Percentiles rank a stretch among this genome's conserved stretches.
Conservation (phyloP, 1,140 invertebrate species). For the Panulirus ornatus region DNA sequence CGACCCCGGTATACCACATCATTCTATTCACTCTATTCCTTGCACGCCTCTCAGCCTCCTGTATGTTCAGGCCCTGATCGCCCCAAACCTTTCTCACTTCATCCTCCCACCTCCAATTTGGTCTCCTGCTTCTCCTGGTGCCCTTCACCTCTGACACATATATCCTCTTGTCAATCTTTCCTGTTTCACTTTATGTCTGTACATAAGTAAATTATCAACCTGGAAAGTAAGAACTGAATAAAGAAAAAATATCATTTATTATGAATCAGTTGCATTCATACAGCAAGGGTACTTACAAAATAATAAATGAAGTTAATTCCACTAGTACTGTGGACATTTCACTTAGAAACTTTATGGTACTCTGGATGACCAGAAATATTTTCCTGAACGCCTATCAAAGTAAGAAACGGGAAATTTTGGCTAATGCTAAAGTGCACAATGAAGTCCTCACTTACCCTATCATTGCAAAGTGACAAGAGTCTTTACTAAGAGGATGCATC, state of each 20-base stretch:
- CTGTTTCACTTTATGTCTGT: not conserved
- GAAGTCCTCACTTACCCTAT: not conserved
- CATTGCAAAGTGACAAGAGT: too few relatives aligned
- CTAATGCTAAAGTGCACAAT: not conserved
- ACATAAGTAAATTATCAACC: not conserved
- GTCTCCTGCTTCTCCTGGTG: too few relatives aligned
- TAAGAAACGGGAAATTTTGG: not conserved
- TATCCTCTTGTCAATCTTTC: too few relatives aligned
- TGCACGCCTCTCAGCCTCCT: too few relatives aligned
- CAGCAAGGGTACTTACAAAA: slow-evolving; percentile 63
- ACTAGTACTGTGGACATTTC: slow-evolving; percentile 17
- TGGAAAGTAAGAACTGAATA: slow-evolving; percentile 6
- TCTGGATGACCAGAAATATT: slow-evolving; percentile 34
- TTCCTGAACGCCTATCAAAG: not conserved
- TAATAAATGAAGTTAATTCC: slow-evolving; percentile 31
- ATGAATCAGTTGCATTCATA: slow-evolving; percentile 59
- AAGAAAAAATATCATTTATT: slow-evolving; percentile 69
- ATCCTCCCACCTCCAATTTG: too few relatives aligned
- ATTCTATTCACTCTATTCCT: too few relatives aligned
- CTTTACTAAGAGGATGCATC: too few relatives aligned
- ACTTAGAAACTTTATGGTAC: slow-evolving; percentile 40
- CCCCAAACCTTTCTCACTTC: too few relatives aligned
- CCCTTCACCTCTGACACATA: too few relatives aligned
- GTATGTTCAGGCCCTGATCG: too few relatives aligned
- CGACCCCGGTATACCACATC: too few relatives aligned